phyloP scores from a whole-genome alignment of 2,113 vertebrate species.

The Heterocephalus glaber region DNA sequence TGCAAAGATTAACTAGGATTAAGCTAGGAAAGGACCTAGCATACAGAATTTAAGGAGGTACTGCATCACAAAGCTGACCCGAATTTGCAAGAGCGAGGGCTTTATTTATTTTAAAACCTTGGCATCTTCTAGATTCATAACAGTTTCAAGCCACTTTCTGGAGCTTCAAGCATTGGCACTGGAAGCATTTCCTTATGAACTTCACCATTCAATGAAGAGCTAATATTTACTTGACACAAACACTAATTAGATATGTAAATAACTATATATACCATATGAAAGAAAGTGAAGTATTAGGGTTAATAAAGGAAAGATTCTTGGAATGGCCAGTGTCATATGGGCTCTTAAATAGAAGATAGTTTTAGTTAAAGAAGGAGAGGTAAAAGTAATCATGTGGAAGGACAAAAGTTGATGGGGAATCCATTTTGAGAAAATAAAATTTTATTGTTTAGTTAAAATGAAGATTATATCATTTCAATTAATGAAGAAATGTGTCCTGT shows the following conservation, averaged over 20 bases:
- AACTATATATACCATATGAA: not conserved
- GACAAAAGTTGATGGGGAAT: not conserved
- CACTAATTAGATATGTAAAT: not conserved
- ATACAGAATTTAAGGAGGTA: not conserved
- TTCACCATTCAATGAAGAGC: not conserved
- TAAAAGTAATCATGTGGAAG: not conserved
- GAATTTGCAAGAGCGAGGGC: not conserved
- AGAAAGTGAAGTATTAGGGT: not conserved
- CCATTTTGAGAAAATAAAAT: not conserved
- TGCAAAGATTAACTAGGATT: not conserved
- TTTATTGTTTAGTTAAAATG: not conserved
- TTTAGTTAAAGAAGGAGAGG: not conserved
- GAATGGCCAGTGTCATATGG: not conserved
- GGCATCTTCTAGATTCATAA: not conserved
- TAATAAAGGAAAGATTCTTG: not conserved
- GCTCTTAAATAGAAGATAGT: not conserved
- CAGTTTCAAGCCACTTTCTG: not conserved
- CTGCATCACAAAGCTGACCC: not conserved
- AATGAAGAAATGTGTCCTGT: not conserved
- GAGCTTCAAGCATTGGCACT: not conserved
- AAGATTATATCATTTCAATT: not conserved
- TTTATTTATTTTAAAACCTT: not conserved
- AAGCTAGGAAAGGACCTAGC: not conserved
- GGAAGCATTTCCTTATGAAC: not conserved
- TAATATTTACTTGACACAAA: not conserved